Percentiles rank a stretch among this genome's conserved stretches.
phyloP scores from a whole-genome alignment of 2,797 vertebrate species.

The Zenarchopterus dispar region DNA sequence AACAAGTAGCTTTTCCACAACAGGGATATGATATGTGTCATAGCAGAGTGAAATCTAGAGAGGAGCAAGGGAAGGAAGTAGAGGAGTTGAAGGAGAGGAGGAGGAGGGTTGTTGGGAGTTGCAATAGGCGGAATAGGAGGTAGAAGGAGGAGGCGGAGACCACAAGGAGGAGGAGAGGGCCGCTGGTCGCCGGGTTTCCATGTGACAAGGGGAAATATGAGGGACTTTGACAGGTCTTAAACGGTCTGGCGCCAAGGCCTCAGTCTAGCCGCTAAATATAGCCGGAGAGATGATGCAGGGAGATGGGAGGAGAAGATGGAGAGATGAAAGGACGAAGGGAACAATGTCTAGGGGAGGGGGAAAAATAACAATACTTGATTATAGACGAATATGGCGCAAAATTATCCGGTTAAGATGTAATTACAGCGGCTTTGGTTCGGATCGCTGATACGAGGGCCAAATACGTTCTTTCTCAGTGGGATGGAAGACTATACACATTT shows the following conservation, averaged over 20 bases:
- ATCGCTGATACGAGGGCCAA: constrained; percentile 47
- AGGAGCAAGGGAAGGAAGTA: constrained; percentile 37
- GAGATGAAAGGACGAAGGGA: constrained; percentile 78
- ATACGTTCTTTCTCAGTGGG: no score
- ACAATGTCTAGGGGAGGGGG: constrained; percentile 72
- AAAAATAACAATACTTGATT: constrained; percentile 72
- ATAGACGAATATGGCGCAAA: constrained; percentile 68
- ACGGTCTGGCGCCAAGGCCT: constrained; percentile 97
- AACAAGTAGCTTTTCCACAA: constrained; percentile 59
- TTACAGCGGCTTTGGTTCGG: constrained; percentile 44
- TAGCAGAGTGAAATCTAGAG: constrained; percentile 62
- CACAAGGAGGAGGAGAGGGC: constrained; percentile 63
- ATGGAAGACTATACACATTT: constrained; percentile 36
- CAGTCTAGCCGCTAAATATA: constrained; percentile 93
- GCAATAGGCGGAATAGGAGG: constrained; percentile 25
- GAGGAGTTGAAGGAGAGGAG: constrained; percentile 37
- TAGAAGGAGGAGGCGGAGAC: constrained; percentile 20
- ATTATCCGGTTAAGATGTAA: constrained; percentile 58
- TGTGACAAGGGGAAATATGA: constrained; percentile 95
- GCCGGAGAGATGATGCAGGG: constrained; percentile 87
- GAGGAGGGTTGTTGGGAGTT: constrained; percentile 25
- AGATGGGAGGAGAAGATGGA: constrained; percentile 87
- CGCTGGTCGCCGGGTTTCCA: constrained; percentile 84
- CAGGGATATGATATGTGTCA: constrained; percentile 89
- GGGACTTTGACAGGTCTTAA: constrained; percentile 97